Evolutionary conservation across 2,113 vertebrate species (phyloP).

Genomic region (Trichomycterus rosablanca): DNA sequence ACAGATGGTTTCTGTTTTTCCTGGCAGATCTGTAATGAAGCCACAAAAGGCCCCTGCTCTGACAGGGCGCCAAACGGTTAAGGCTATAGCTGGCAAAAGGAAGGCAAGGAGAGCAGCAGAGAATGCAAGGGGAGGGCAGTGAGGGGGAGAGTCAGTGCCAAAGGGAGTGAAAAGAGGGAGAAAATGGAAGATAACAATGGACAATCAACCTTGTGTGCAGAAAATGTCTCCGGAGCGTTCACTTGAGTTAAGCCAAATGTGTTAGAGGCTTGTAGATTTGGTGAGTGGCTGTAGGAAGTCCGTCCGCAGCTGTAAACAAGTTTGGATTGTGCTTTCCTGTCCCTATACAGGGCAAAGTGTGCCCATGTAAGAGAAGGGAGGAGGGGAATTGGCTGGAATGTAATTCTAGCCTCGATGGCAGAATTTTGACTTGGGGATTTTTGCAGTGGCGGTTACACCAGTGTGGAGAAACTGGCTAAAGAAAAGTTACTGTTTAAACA

Average conservation of each 20-base stretch:
- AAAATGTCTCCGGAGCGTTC: constrained; percentile 31
- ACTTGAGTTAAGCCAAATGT: constrained; percentile 24
- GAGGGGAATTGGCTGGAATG: constrained; percentile 6
- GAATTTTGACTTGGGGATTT: constrained; percentile 47
- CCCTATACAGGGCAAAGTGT: constrained; percentile 43
- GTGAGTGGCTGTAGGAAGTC: constrained; percentile 51
- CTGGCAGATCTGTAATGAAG: constrained; percentile 75
- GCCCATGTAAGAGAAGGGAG: constrained; percentile 1
- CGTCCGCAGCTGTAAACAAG: constrained; percentile 65
- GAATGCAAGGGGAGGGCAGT: constrained; percentile 45
- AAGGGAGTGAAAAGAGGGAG: constrained; percentile 46
- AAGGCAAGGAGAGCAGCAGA: constrained; percentile 56
- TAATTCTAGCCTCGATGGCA: constrained; percentile 44
- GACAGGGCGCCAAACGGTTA: constrained; percentile 70
- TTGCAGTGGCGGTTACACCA: constrained; percentile 27
- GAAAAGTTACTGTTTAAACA: neutral
- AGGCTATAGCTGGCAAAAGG: constrained; percentile 69
- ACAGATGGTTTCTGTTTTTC: constrained; percentile 79
- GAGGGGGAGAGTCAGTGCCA: constrained; percentile 19
- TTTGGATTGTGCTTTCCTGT: constrained; percentile 52
- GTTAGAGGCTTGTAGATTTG: constrained; percentile 42
- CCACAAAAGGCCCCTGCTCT: constrained; percentile 72
- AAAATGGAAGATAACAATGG: constrained; percentile 63
- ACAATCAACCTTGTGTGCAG: constrained; percentile 51
- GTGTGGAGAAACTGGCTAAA: neutral